Evolutionary conservation across 2,797 vertebrate genomes (phyloP).

Genomic region (Acanthiza pusilla): DNA sequence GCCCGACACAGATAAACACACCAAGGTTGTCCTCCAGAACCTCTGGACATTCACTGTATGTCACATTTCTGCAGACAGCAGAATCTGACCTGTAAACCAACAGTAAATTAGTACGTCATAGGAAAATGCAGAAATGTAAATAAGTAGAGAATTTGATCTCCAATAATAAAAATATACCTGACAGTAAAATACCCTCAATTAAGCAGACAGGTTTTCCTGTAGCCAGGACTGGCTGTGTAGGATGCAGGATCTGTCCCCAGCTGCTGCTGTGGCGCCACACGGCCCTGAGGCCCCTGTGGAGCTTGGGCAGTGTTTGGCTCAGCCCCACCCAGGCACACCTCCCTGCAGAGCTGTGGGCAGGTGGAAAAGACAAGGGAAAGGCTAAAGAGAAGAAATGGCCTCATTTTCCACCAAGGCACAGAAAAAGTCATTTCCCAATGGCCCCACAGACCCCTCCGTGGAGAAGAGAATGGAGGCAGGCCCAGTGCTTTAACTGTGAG

Average conservation of each 20-base stretch:
- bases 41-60: not conserved
- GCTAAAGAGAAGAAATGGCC: not conserved
- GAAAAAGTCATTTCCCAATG: accelerated
- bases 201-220: not conserved
- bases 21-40: not conserved
- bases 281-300: not conserved
- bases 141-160: not conserved
- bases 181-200: not conserved
- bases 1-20: not conserved
- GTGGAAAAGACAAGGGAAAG: not conserved
- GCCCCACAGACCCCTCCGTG: not conserved
- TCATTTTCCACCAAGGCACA: not conserved
- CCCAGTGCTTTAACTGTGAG: not conserved
- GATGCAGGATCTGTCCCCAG: not conserved
- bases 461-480: not conserved
- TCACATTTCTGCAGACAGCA: constrained; percentile 7
- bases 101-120: not conserved
- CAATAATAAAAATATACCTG: not conserved
- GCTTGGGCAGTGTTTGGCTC: not conserved
- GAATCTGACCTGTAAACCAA: not conserved
- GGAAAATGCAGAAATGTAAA: constrained; percentile 8
- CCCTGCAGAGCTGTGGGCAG: not conserved
- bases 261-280: not conserved
- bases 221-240: not conserved
- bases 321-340: not conserved